A percentile compares a stretch with the other conserved stretches of the same genome.
Conservation (phyloP, 2,113 vertebrate genomes). For the Solea solea region DNA sequence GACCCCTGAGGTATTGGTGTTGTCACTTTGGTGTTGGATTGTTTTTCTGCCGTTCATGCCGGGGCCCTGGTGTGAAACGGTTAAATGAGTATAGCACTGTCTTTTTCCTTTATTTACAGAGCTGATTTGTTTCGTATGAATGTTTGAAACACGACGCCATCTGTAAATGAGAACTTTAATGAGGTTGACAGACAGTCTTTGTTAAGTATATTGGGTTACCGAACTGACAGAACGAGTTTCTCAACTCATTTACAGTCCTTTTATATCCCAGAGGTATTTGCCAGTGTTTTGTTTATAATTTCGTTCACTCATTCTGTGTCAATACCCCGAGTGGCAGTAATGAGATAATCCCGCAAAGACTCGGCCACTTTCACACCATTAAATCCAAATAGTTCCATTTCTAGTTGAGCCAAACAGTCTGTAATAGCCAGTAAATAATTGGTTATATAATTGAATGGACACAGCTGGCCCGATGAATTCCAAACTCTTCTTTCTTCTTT, state of each 20-base stretch:
- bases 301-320: not conserved
- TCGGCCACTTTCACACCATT: not conserved
- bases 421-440: constrained; percentile 22
- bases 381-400: constrained; percentile 3
- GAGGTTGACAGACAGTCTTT: not conserved
- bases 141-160: not conserved
- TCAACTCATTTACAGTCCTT: not conserved
- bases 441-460: constrained; percentile 8
- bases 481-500: not conserved
- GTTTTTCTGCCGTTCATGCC: too few relatives aligned
- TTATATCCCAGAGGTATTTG: not conserved
- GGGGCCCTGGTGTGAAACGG: too few relatives aligned
- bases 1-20: too few relatives aligned
- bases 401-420: constrained; percentile 12
- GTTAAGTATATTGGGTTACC: not conserved
- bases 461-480: not conserved
- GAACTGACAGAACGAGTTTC: constrained; percentile 10
- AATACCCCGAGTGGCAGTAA: not conserved
- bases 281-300: not conserved
- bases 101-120: too few relatives aligned
- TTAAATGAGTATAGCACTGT: too few relatives aligned
- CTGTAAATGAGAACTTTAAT: not conserved
- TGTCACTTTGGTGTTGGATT: too few relatives aligned
- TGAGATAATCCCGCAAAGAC: constrained; percentile 5
- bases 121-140: not conserved